Evolutionary conservation across 1,140 invertebrate species (phyloP).

Genomic region (Plodia interpunctella): DNA sequence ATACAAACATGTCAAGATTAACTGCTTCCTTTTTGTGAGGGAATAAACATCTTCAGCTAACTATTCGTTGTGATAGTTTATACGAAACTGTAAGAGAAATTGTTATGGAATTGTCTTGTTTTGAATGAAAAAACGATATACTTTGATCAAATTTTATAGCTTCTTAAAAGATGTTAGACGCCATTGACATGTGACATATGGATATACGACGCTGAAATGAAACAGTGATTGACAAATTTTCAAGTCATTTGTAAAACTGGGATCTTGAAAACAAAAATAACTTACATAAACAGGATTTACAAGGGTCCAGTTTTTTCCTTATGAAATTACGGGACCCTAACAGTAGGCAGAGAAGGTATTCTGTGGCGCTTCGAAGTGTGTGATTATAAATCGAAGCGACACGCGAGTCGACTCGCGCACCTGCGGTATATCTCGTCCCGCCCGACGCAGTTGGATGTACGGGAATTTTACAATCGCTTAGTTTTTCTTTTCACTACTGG

Average conservation of each 20-base stretch:
- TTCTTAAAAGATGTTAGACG: no score
- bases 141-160: no score
- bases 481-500: background rate
- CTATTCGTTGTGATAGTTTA: slow-evolving; percentile 15
- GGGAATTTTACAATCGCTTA: background rate
- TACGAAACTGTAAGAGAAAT: background rate
- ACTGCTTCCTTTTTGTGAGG: slow-evolving; percentile 5
- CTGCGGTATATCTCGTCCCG: background rate
- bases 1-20: slow-evolving; percentile 7
- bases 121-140: no score
- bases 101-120: slow-evolving; percentile 3
- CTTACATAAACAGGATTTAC: no score
- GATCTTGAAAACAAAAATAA: no score
- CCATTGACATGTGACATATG: no score
- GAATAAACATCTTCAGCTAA: slow-evolving; percentile 11
- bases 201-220: no score
- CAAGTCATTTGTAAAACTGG: no score
- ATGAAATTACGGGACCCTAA: background rate
- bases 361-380: background rate
- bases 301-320: no score
- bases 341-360: background rate
- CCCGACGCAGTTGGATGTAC: background rate
- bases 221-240: no score
- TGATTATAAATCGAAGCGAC: background rate
- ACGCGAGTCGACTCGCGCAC: background rate